Evolutionary conservation across 2,888 invertebrate species (phyloP), one percentile per base, ranked within the genome.

Genomic region (Diarsia mendica): DNA sequence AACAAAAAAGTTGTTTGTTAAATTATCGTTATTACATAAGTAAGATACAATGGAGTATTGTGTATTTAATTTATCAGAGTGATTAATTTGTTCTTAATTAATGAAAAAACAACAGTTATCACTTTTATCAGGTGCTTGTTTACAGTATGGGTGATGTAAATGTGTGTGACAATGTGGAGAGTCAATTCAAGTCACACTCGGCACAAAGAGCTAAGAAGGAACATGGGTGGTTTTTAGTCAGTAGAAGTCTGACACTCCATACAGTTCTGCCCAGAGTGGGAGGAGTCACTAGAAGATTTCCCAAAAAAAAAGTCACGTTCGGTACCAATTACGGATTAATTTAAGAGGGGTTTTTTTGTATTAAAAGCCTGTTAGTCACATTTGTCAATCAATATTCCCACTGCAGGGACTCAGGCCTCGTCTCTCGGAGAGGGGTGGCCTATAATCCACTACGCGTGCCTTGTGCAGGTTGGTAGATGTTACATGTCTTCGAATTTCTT

Each of bases 31-130:
- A 28, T 58, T 75, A 11, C 3, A 15, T 48, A 46, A 60, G 20
- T 53, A 46, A 46, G 18, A 20, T 28, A 67, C 51, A 49, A 61
- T 33, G 18, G 10, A 49, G 18, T 18, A 64, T 51, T 69, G 48
- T 46, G 10, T 65, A n/a, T 60, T 78, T 33, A 60, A 20, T 75
- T 64, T 74, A 74, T 74, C 39, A n/a, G 1, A 23, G 48, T 75
- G n/a, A 63, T 81, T 80, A 60, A 79, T 68, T 58, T 48, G 28
- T 48, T 76, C 46, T 60, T 60, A 63, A 64, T 81, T 79, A 23
- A 46, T 60, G 55, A 20, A 64, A 82, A 76, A 70, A 70, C 67
- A 64, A 82, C 2, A 18, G 55, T 70, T 82, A 80, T 64, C 77
- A 53, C 6, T 13, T 13, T 15, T 55, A 23, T 23, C 23, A 55